A percentile compares a stretch with the other conserved stretches of the same genome.
Conservation (phyloP, 2,113 vertebrate genomes). For the Pseudorasbora parva region DNA sequence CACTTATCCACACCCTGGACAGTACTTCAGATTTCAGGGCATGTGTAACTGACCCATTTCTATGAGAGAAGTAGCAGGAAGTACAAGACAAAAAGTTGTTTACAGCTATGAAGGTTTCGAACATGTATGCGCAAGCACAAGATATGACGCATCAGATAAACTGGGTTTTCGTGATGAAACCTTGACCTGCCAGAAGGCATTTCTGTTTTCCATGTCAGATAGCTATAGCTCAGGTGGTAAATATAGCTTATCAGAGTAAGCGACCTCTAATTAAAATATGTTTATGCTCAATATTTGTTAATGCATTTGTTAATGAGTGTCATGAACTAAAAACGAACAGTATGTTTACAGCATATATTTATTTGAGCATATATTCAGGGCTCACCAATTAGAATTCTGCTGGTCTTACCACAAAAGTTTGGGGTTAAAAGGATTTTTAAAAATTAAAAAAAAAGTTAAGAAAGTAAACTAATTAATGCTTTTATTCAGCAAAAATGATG, state of each 20-base stretch:
- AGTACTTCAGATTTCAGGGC: conserved; percentile 15
- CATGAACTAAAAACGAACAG: background rate
- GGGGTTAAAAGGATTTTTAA: background rate
- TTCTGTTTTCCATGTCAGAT: background rate
- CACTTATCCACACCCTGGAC: conserved; percentile 33
- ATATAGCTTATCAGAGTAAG: background rate
- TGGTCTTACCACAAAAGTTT: background rate
- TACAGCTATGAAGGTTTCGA: background rate
- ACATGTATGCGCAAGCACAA: conserved; percentile 19
- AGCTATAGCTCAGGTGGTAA: background rate
- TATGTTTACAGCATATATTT: background rate
- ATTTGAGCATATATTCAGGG: background rate
- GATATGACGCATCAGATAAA: conserved; percentile 11
- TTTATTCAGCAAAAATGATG: background rate
- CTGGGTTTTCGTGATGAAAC: background rate
- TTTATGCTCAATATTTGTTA: background rate
- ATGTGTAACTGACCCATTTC: background rate
- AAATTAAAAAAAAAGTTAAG: too few relatives aligned
- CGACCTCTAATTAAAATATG: background rate
- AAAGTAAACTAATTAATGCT: too few relatives aligned
- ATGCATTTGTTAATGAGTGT: background rate
- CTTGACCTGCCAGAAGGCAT: conserved; percentile 1
- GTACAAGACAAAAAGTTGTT: conserved; percentile 4
- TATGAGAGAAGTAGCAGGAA: background rate
- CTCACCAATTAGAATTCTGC: background rate